Evolutionary conservation across 2,888 invertebrate genomes (phyloP), one percentile per base, ranked within the genome.

Genomic region (Harmothoe impar): DNA sequence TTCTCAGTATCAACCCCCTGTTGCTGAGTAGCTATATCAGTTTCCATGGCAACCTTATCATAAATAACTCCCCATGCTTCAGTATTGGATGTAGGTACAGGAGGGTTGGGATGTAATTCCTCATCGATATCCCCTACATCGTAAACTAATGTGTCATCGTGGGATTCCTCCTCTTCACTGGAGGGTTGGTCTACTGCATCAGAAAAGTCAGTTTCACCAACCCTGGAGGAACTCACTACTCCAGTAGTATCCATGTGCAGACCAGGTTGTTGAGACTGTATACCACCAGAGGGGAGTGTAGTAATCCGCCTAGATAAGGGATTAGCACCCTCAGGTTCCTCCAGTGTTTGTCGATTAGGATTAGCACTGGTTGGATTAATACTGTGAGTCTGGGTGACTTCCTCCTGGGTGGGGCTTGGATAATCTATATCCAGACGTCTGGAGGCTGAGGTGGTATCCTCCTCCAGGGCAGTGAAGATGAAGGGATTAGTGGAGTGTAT

Each of bases 401-500:
- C 84, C 84, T 84, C 84, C 35, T 25, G 0, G 43, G 43, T 84
- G 35, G 43, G 25, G 81, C 1, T 86, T 52, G 86, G 86, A 29
- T 86, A 86, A 54, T 86, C 86, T 52, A 86, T 86, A n/a, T 86
- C 86, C 25, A 86, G 54, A 7, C 52, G 15, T 51, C n/a, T 33
- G 15, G 35, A 35, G 1, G 81, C 17, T 15, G 20, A 1, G 35
- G 25, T 29, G 3, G 43, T 5, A 43, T 43, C 43, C 10, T 43
- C 43, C 43, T 43, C 43, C 43, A 43, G 43, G 23, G 35, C 81
- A 1, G 77, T 10, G n/a, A 35, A 35, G 81, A n/a, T 81, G 33
- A 43, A 23, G 0, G 43, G 81, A 43, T 43, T 43, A 43, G 43
- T 43, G n/a, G n/a, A n/a, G n/a, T n/a, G n/a, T n/a, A n/a, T n/a